phyloP scores from a whole-genome alignment of 2,113 vertebrate species.

The Amphiprion percula region DNA sequence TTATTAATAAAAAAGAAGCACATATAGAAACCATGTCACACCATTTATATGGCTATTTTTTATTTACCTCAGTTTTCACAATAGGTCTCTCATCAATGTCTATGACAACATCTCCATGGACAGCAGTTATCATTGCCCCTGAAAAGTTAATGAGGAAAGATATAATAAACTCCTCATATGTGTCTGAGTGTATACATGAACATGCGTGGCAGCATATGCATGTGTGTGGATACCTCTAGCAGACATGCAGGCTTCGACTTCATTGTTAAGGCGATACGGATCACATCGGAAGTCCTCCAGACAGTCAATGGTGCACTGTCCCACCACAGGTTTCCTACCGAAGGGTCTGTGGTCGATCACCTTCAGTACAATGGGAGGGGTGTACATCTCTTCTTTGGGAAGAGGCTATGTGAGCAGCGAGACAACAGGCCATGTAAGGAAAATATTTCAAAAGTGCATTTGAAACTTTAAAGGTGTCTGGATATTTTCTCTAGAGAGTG shows the following conservation, averaged over 20 bases:
- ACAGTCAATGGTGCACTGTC: constrained; percentile 92
- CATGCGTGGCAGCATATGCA: not conserved
- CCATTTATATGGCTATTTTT: not conserved
- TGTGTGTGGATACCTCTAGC: constrained; percentile 87
- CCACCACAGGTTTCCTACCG: constrained; percentile 94
- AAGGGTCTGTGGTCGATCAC: constrained; percentile 96
- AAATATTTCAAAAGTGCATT: not conserved
- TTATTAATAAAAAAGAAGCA: not conserved
- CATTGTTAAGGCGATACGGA: constrained; percentile 86
- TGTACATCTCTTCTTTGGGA: constrained; percentile 96
- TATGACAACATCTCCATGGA: constrained; percentile 86
- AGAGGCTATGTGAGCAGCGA: constrained; percentile 83
- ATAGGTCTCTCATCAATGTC: constrained; percentile 90
- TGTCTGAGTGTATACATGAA: not conserved
- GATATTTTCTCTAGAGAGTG: not conserved
- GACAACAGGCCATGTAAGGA: not conserved
- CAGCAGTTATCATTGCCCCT: constrained; percentile 90
- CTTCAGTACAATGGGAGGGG: constrained; percentile 96
- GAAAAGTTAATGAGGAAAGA: constrained; percentile 31
- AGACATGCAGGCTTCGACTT: constrained; percentile 88
- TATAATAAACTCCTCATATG: not conserved
- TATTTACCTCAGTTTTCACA: constrained; percentile 88
- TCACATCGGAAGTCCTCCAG: constrained; percentile 94
- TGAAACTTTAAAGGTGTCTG: not conserved
- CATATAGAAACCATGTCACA: not conserved